Conservation (phyloP, 2,797 vertebrate genomes). For the Anas bernieri region DNA sequence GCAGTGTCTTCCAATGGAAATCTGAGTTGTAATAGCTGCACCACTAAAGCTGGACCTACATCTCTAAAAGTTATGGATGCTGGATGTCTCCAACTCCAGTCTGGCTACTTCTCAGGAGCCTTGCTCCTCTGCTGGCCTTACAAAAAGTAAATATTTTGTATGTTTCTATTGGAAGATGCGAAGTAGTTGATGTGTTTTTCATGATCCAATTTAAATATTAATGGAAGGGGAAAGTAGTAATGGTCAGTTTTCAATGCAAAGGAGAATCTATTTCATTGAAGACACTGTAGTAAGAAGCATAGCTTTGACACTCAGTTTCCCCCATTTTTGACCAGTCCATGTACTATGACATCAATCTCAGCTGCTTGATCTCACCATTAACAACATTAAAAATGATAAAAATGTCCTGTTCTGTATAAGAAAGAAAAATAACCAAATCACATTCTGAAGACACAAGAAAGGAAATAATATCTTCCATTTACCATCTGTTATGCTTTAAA, state of each 20-base stretch:
- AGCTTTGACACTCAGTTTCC: not conserved
- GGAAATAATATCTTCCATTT: not conserved
- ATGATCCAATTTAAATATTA: not conserved
- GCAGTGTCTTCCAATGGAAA: not conserved
- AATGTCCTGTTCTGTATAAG: not conserved
- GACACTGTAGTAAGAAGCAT: not conserved
- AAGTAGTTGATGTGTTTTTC: not conserved
- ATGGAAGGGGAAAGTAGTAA: not conserved
- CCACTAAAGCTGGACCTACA: not conserved
- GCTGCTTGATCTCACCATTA: not conserved
- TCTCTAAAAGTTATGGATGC: not conserved
- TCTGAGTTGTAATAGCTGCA: not conserved
- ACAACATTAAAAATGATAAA: not conserved
- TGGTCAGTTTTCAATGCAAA: not conserved
- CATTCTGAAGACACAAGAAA: not conserved
- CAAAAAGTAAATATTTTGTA: rapidly evolving
- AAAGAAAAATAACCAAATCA: not conserved
- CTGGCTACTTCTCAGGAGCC: not conserved
- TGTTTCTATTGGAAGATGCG: not conserved
- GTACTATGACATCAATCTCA: not conserved
- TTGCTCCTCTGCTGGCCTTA: not conserved
- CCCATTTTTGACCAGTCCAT: not conserved
- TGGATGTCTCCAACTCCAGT: not conserved
- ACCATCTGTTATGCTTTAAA: not conserved
- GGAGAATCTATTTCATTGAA: not conserved